phyloP scores from a whole-genome alignment of 2,797 vertebrate species.

The Vireo griseus region DNA sequence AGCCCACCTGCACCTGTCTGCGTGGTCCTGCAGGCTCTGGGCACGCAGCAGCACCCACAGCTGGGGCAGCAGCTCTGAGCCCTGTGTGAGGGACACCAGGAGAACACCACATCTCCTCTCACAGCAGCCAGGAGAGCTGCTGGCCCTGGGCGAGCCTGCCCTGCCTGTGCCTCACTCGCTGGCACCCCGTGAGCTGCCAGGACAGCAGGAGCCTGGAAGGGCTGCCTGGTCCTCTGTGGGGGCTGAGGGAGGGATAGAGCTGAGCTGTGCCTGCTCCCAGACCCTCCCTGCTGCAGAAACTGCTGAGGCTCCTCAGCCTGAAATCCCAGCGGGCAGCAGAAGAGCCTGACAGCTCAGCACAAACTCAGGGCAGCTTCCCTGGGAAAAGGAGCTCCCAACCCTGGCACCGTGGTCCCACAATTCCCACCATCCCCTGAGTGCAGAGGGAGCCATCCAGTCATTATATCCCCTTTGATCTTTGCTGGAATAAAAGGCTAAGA shows the following conservation, averaged over 20 bases:
- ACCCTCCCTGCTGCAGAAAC: background rate
- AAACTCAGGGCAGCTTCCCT: background rate
- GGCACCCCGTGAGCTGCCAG: background rate
- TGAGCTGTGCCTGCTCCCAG: background rate
- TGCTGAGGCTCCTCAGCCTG: background rate
- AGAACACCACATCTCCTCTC: background rate
- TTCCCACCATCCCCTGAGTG: background rate
- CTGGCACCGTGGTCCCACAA: rapidly evolving
- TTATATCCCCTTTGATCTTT: conserved; percentile 50
- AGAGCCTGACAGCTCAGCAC: background rate
- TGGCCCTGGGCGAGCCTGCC: background rate
- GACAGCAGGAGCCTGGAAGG: rapidly evolving
- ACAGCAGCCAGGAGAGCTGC: background rate
- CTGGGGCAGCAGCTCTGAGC: background rate
- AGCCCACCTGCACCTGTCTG: rapidly evolving
- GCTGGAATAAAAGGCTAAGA: conserved; percentile 49
- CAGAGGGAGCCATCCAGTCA: background rate
- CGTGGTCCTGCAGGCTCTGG: background rate
- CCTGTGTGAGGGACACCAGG: rapidly evolving
- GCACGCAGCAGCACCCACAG: background rate
- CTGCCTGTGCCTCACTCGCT: background rate
- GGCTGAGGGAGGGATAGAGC: background rate
- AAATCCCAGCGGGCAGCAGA: background rate
- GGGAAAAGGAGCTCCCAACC: background rate
- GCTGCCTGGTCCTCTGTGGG: rapidly evolving